These are phyloP conservation scores for Mareca penelope DNA, from an alignment of 2,797 vertebrate species.

Conservation along the genomic window DNA sequence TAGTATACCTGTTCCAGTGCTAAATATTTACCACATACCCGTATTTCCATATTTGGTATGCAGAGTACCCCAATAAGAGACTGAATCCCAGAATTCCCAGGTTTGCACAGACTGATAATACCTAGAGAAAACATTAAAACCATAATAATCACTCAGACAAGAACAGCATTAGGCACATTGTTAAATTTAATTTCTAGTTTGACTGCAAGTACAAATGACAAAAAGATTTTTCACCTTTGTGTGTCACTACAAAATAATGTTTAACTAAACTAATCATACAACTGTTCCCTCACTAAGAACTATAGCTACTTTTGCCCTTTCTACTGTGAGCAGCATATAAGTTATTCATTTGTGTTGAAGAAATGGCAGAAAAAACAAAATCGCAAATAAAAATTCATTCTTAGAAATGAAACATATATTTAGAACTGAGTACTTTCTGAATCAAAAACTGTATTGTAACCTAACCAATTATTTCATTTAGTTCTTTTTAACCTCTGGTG, in stretches of 20 bases:
- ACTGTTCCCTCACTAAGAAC: neutral
- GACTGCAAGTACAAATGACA: neutral
- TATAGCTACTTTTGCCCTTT: neutral
- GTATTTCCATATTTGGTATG: slow-evolving; percentile 99
- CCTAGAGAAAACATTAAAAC: slow-evolving; percentile 77
- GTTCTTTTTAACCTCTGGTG: neutral
- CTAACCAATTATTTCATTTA: neutral
- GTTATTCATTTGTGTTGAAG: neutral
- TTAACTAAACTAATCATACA: neutral
- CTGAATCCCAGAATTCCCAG: slow-evolving; percentile 95
- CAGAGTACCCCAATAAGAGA: slow-evolving; percentile 97
- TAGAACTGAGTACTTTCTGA: neutral
- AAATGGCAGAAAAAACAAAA: neutral
- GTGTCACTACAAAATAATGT: neutral
- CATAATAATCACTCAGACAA: neutral
- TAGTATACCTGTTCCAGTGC: neutral
- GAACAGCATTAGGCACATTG: accelerated
- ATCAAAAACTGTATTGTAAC: neutral
- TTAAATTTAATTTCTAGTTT: neutral
- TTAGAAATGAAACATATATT: neutral
- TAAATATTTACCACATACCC: slow-evolving; percentile 83
- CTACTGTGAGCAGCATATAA: neutral
- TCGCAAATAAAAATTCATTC: neutral
- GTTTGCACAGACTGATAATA: slow-evolving; percentile 97
- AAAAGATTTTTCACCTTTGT: neutral